Conservation (phyloP, 2,113 vertebrate species). For the Cavia porcellus region DNA sequence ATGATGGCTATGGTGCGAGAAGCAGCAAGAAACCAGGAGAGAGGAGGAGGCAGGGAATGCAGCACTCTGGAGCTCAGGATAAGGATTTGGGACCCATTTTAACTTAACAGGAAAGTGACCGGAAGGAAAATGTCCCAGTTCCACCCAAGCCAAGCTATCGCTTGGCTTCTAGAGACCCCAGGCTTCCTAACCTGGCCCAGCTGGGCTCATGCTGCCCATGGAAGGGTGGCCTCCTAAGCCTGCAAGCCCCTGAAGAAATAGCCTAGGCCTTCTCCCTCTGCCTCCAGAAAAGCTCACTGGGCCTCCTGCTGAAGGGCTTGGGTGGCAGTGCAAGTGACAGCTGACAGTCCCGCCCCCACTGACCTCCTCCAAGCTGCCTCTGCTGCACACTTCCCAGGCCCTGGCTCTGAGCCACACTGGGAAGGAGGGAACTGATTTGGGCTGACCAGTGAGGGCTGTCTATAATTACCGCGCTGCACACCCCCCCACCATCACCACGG, state of each 20-base stretch:
- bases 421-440: constrained; percentile 67
- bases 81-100: neutral
- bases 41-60: neutral
- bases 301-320: neutral
- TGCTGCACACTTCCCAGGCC: constrained; percentile 49
- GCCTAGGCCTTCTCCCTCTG: neutral
- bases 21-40: neutral
- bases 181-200: neutral
- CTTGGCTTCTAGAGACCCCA: neutral
- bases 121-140: neutral
- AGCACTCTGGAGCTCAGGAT: neutral
- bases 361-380: constrained; percentile 52
- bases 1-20: accelerated
- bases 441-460: constrained; percentile 52
- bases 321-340: constrained; percentile 13
- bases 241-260: neutral
- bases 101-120: neutral
- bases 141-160: neutral
- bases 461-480: constrained; percentile 70
- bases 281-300: neutral
- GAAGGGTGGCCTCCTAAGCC: neutral
- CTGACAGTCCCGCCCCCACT: constrained; percentile 39
- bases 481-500: neutral
- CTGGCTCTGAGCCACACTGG: neutral
- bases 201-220: neutral